Conservation (phyloP, 1,140 invertebrate genomes). For the Rhysida immarginata region DNA sequence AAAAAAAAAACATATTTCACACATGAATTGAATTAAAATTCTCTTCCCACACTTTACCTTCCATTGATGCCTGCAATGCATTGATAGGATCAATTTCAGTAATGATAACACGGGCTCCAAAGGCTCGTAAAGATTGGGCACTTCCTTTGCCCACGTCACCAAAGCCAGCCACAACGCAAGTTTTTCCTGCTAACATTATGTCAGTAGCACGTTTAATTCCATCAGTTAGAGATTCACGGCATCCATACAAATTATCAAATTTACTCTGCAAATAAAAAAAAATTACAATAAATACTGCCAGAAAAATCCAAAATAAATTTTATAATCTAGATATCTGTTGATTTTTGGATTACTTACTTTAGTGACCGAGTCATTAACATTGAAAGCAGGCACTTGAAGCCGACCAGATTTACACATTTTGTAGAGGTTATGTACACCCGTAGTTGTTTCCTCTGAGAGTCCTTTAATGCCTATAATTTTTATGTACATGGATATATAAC, state of each 20-base stretch:
- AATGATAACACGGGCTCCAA: conserved; percentile 89
- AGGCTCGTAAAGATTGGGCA: conserved; percentile 83
- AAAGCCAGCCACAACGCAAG: conserved; percentile 93
- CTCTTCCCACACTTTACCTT: conserved; percentile 42
- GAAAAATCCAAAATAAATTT: not conserved
- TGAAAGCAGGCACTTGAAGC: conserved; percentile 87
- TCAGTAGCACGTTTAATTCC: conserved; percentile 97
- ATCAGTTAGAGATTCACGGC: conserved; percentile 92
- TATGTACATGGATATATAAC: no score
- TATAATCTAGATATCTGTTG: not conserved
- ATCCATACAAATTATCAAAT: conserved; percentile 99
- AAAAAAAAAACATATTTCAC: no score
- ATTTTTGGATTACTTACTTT: conserved; percentile 43
- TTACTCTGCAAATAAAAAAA: conserved; percentile 56
- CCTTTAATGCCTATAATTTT: conserved; percentile 58
- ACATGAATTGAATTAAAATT: not conserved
- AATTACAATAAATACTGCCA: not conserved
- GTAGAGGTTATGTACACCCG: conserved; percentile 95
- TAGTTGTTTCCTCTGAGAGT: conserved; percentile 96
- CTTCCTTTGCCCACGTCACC: conserved; percentile 99
- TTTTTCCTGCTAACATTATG: conserved; percentile 97
- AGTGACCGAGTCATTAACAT: conserved; percentile 97
- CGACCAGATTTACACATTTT: conserved; percentile 80
- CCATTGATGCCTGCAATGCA: conserved; percentile 96
- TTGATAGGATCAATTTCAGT: conserved; percentile 99